Evolutionary conservation across 1,140 invertebrate genomes (phyloP).

Genomic region (Brachionus calyciflorus): DNA sequence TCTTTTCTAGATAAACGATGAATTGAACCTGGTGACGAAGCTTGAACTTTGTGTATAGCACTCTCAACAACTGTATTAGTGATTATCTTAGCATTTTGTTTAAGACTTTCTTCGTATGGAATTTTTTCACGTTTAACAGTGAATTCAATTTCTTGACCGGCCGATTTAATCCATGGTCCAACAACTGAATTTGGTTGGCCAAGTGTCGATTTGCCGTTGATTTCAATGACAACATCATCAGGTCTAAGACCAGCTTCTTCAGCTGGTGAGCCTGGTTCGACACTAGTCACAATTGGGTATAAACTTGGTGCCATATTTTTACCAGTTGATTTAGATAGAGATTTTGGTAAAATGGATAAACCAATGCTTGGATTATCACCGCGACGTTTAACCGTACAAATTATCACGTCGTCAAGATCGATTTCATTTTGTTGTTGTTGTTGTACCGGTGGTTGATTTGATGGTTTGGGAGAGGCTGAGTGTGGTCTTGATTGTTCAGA

Average conservation of each 20-base stretch:
- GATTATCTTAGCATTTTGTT: background rate
- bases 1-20: constrained; percentile 31
- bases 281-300: background rate
- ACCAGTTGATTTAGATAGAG: background rate
- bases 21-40: background rate
- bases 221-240: constrained; percentile 27
- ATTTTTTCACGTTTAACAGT: constrained; percentile 4
- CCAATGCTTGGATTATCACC: background rate
- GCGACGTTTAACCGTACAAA: background rate
- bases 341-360: constrained; percentile 16
- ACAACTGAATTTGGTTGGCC: background rate
- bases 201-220: constrained; percentile 30
- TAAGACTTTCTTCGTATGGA: background rate
- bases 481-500: background rate
- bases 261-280: constrained; percentile 15
- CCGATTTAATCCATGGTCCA: constrained; percentile 1
- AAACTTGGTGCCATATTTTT: background rate
- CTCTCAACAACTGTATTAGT: background rate
- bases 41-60: background rate
- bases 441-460: background rate
- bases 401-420: background rate
- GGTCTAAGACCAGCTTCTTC: background rate
- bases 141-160: constrained; percentile 26
- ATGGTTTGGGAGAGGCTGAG: background rate
- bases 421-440: background rate